These are phyloP conservation scores for Parambassis ranga DNA, from an alignment of 2,797 vertebrate genomes.

Conservation along the genomic window DNA sequence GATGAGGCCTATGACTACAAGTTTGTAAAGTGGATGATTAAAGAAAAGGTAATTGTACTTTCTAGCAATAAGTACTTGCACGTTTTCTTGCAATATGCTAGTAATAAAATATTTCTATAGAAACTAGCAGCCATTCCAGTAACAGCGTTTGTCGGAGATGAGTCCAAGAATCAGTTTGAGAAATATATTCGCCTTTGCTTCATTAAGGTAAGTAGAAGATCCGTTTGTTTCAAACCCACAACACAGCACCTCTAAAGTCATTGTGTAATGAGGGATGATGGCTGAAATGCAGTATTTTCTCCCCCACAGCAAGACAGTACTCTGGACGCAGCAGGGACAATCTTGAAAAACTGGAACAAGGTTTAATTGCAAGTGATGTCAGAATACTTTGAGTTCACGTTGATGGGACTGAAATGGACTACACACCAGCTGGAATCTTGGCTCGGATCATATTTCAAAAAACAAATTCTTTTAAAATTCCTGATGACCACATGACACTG, in stretches of 20 bases:
- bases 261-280: neutral
- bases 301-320: slow-evolving; percentile 88
- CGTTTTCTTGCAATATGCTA: too few species aligned
- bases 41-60: slow-evolving; percentile 83
- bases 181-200: slow-evolving; percentile 96
- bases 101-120: slow-evolving; percentile 67
- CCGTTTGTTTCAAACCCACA: neutral
- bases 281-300: neutral
- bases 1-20: slow-evolving; percentile 92
- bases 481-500: too few species aligned
- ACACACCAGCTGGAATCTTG: neutral
- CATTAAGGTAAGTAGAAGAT: slow-evolving; percentile 88
- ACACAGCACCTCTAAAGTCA: neutral
- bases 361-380: slow-evolving; percentile 1
- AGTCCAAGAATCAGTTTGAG: slow-evolving; percentile 87
- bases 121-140: slow-evolving; percentile 95
- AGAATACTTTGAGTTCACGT: neutral
- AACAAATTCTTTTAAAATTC: too few species aligned
- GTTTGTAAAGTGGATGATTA: slow-evolving; percentile 97
- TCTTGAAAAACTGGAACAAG: slow-evolving; percentile 89
- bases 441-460: too few species aligned
- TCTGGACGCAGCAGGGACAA: slow-evolving; percentile 87
- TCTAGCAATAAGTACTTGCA: neutral
- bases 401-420: neutral
- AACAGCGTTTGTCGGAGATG: slow-evolving; percentile 89